Evolutionary conservation across 2,113 vertebrate genomes (phyloP).

Genomic region (Falcunculus frontatus): DNA sequence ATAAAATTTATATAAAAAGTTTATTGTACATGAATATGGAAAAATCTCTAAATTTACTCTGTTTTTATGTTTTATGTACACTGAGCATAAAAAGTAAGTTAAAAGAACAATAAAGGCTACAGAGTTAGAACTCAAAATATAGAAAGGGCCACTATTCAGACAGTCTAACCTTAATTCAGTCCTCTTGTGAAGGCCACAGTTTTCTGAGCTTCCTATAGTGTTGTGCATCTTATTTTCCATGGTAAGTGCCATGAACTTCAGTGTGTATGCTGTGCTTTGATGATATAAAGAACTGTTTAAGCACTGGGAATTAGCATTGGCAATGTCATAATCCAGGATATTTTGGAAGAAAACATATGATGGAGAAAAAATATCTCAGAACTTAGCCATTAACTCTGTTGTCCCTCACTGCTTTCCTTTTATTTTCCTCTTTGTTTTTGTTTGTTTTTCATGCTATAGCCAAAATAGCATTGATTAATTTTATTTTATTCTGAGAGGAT

Average conservation of each 20-base stretch:
- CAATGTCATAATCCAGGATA: not conserved
- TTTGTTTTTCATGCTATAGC: constrained; percentile 16
- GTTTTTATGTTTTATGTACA: not conserved
- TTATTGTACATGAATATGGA: not conserved
- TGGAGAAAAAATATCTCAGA: constrained; percentile 5
- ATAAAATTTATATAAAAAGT: not conserved
- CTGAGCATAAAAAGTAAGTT: not conserved
- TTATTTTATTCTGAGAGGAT: constrained; percentile 21
- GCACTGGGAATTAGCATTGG: not conserved
- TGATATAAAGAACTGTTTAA: not conserved
- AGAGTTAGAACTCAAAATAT: not conserved
- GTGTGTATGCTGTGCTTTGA: not conserved
- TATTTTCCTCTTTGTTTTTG: not conserved
- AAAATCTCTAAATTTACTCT: not conserved
- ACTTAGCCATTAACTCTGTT: constrained; percentile 4
- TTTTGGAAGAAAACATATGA: constrained; percentile 16
- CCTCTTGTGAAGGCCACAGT: not conserved
- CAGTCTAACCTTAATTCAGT: not conserved
- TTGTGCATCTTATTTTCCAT: not conserved
- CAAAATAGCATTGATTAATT: constrained; percentile 33
- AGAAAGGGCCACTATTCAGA: not conserved
- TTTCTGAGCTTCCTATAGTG: not conserved
- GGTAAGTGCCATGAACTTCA: not conserved
- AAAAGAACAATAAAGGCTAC: not conserved
- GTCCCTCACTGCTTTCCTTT: not conserved